Percentiles rank a stretch among this genome's conserved stretches.
Evolutionary conservation across 2,113 vertebrate genomes (phyloP).

Genomic region (Strix uralensis): DNA sequence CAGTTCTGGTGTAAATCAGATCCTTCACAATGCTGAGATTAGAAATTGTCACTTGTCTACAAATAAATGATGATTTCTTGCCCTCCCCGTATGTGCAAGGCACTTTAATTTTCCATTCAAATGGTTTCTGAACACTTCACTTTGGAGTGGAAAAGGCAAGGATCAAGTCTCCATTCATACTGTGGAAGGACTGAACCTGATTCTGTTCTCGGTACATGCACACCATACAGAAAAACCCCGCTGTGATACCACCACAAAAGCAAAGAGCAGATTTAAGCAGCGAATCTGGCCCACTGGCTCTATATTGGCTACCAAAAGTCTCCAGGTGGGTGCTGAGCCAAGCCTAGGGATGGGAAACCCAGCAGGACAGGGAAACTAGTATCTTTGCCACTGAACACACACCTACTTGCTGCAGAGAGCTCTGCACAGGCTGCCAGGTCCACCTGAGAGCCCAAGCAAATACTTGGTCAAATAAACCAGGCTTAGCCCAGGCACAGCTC

Average conservation of each 20-base stretch:
- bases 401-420: background rate
- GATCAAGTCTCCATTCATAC: background rate
- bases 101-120: constrained; percentile 23
- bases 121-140: background rate
- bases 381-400: background rate
- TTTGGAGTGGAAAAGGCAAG: background rate
- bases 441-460: background rate
- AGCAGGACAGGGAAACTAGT: background rate
- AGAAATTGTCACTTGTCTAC: constrained; percentile 13
- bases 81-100: background rate
- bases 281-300: background rate
- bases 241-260: background rate
- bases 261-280: background rate
- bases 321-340: background rate
- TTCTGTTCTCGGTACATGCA: background rate
- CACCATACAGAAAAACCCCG: background rate
- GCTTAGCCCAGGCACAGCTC: background rate
- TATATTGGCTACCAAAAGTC: fast-evolving
- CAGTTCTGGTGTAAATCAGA: constrained; percentile 50
- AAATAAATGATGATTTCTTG: constrained; percentile 25
- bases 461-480: background rate
- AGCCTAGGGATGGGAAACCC: background rate
- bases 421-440: background rate
- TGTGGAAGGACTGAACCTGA: background rate
- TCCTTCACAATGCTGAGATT: constrained; percentile 34